Conservation (phyloP, 2,888 invertebrate species). For the Agrotis segetum region DNA sequence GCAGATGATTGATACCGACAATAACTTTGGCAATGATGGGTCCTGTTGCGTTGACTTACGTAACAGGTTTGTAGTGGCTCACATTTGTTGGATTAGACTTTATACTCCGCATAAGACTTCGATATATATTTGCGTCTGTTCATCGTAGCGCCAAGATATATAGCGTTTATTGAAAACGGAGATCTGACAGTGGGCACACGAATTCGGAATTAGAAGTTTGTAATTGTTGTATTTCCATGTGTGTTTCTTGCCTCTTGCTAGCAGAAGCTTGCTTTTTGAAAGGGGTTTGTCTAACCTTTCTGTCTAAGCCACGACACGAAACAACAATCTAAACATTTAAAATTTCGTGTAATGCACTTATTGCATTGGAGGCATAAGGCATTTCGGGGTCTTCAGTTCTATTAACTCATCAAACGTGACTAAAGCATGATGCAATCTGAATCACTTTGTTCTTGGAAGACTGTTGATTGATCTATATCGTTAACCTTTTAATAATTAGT, state of each 20-base stretch:
- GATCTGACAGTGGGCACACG: no score
- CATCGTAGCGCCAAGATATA: not conserved
- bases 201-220: not conserved
- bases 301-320: not conserved
- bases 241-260: not conserved
- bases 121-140: not conserved
- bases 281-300: not conserved
- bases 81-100: conserved; percentile 8
- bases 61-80: conserved; percentile 57
- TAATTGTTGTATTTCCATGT: not conserved
- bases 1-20: conserved; percentile 79
- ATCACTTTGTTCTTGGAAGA: not conserved
- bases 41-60: conserved; percentile 60
- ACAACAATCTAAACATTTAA: not conserved
- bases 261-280: no score
- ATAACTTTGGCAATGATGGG: conserved; percentile 82
- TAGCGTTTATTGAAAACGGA: not conserved
- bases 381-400: not conserved
- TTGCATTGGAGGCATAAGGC: not conserved
- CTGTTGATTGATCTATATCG: no score
- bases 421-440: not conserved
- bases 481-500: no score
- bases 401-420: not conserved
- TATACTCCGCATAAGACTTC: not conserved
- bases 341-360: not conserved